Base-by-base conservation (phyloP, 2,888 invertebrate genomes). In the Cataglyphis rosenhaueri region DNA sequence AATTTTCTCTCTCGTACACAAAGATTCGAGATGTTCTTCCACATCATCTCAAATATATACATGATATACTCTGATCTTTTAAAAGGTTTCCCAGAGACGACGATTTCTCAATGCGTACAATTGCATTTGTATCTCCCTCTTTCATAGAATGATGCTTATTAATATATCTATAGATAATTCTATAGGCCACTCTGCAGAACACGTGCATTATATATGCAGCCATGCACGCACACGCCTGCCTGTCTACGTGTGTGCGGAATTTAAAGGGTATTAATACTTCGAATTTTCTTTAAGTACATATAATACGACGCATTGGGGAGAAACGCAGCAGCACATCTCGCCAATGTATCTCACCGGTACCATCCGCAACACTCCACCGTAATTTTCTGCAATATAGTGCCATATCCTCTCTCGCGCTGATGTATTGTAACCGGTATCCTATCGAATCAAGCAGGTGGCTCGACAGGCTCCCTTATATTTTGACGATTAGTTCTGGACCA, bases 401-500 rank as follows among this genome's bases (percentile, higher is more conserved):
- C 61, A 76, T 83, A 79, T 73, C 79, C 70, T 61, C 65, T 35
- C 70, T 61, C 65, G 21, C 38, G 44, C 81, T 73, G 65, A 82
- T 82, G 76, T 87, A 73, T 84, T 85, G 74, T 84, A 84, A 82
- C 81, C 66, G 79, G 87, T 87, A 85, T 85, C 91, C 85, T 88
- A 87, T 90, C 90, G 85, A 88, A 91, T 85, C 87, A 88, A 91
- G 89, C 90, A 89, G 90, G 88, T 89, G 91, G 86, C 82, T 81
- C 84, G 84, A 66, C 38, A 44, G 65, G 64, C 66, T 84, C 74
- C 74, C 85, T 87, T 89, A 85, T 91, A 90, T 92, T 91, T 92
- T 89, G 91, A 91, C 91, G 91, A 92, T 92, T 92, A 92, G 92
- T 89, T 90, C 90, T 89, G 91, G 89, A 88, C 87, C 84, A 64